Conservation (phyloP, 2,888 invertebrate species). For the Anarsia innoxiella region DNA sequence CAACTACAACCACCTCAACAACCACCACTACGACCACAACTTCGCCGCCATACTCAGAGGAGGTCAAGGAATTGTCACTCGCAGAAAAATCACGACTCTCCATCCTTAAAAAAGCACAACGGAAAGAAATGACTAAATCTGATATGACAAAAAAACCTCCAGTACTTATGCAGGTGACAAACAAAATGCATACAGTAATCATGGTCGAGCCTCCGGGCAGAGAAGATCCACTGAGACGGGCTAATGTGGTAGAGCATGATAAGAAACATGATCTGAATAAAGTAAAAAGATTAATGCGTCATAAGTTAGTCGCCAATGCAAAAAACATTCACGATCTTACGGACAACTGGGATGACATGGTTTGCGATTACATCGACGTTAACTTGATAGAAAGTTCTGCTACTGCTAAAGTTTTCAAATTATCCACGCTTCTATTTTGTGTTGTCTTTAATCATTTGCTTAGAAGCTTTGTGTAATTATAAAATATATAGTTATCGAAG, state of each 20-base stretch:
- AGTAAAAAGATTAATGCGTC: constrained; percentile 54
- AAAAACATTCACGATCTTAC: constrained; percentile 50
- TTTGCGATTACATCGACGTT: constrained; percentile 60
- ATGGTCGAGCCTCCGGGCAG: constrained; percentile 45
- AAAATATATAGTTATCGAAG: no score
- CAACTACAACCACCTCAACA: not conserved
- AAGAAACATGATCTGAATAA: constrained; percentile 39
- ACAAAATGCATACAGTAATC: constrained; percentile 42
- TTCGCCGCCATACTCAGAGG: not conserved
- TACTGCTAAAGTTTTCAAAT: no score
- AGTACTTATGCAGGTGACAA: constrained; percentile 50
- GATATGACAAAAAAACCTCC: constrained; percentile 43
- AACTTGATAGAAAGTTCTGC: constrained; percentile 28
- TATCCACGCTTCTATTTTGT: no score
- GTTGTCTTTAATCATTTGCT: no score
- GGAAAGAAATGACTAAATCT: constrained; percentile 36
- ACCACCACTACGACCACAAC: not conserved
- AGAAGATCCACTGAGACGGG: no score
- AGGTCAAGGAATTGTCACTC: constrained; percentile 24
- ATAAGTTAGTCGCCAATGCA: constrained; percentile 45
- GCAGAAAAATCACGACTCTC: constrained; percentile 56
- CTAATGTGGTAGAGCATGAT: constrained; percentile 26
- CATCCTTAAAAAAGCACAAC: constrained; percentile 50
- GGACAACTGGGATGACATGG: constrained; percentile 54
- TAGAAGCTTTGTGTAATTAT: no score